phyloP scores from a whole-genome alignment of 2,888 invertebrate species.

The Venusia cambrica region DNA sequence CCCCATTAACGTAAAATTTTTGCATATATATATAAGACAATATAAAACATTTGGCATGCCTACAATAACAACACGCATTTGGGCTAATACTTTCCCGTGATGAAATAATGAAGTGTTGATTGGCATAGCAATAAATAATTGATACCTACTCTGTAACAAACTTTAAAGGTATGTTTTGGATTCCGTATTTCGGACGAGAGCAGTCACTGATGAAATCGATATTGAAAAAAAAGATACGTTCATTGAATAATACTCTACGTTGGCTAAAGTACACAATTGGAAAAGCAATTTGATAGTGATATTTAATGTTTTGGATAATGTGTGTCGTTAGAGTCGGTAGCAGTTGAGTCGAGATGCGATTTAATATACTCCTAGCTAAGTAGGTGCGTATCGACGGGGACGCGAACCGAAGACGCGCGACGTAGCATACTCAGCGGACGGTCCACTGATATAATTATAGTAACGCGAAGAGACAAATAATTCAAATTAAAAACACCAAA shows the following conservation, averaged over 20 bases:
- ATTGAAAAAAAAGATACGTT: constrained; percentile 42
- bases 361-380: background rate
- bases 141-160: constrained; percentile 34
- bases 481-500: too few species aligned
- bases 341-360: constrained; percentile 4
- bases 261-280: constrained; percentile 36
- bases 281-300: constrained; percentile 42
- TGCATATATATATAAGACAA: constrained; percentile 67
- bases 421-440: constrained; percentile 17
- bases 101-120: constrained; percentile 33
- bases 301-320: constrained; percentile 31
- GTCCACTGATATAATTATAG: constrained; percentile 32
- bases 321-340: constrained; percentile 2
- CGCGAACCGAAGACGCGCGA: constrained; percentile 2
- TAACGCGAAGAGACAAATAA: constrained; percentile 41
- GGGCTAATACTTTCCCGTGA: constrained; percentile 66
- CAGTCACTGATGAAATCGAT: constrained; percentile 40
- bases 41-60: constrained; percentile 56
- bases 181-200: constrained; percentile 28
- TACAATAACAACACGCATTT: too few species aligned
- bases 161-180: constrained; percentile 34
- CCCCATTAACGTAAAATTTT: constrained; percentile 61
- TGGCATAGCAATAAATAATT: constrained; percentile 43
- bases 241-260: constrained; percentile 42
- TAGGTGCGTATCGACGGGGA: background rate